Evolutionary conservation across 2,797 vertebrate genomes (phyloP).

Genomic region (Crocidura indochinensis): DNA sequence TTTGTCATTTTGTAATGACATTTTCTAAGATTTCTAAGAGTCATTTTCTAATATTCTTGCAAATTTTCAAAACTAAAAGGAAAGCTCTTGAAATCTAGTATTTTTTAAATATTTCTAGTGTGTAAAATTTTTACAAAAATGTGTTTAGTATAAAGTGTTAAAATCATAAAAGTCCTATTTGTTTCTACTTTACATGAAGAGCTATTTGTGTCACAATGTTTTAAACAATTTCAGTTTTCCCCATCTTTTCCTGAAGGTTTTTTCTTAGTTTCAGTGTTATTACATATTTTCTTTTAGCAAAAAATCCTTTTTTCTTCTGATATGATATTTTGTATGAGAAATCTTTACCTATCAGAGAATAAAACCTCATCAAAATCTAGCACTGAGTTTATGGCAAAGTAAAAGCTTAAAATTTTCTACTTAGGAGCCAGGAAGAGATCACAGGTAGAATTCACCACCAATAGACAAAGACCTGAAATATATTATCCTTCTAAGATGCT

Average conservation of each 20-base stretch:
- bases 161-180: not conserved
- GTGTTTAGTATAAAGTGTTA: not conserved
- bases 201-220: not conserved
- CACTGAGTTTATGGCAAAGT: not conserved
- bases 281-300: not conserved
- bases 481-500: no score
- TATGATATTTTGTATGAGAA: not conserved
- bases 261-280: not conserved
- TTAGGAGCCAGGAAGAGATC: no score
- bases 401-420: not conserved
- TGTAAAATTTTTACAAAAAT: constrained; percentile 11
- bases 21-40: not conserved
- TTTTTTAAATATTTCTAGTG: constrained; percentile 9
- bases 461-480: no score
- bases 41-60: constrained; percentile 55
- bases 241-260: not conserved
- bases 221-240: not conserved
- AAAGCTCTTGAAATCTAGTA: not conserved
- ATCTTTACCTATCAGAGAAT: not conserved
- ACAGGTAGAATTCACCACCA: no score
- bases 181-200: not conserved
- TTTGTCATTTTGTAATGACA: not conserved
- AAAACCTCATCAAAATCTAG: not conserved
- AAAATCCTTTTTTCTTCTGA: not conserved
- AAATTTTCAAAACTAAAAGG: constrained; percentile 26